Conservation (phyloP, 2,113 vertebrate species). For the Choloepus hoffmanni region DNA sequence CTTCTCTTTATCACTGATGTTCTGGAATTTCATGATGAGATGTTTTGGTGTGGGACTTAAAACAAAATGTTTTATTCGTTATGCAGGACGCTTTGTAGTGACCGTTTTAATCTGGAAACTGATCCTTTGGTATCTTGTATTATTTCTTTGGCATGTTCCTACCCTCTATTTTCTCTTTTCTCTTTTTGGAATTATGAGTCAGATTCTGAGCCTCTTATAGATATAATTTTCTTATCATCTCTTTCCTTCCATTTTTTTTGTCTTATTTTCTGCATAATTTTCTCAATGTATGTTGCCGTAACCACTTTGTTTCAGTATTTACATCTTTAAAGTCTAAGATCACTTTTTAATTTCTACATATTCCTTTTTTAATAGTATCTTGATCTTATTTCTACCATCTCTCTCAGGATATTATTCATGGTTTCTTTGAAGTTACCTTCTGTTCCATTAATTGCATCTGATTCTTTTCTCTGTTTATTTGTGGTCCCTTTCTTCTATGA, state of each 20-base stretch:
- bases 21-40: background rate
- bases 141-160: background rate
- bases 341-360: background rate
- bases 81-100: background rate
- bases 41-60: background rate
- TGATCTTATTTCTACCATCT: background rate
- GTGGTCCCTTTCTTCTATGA: background rate
- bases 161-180: background rate
- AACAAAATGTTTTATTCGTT: background rate
- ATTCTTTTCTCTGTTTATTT: background rate
- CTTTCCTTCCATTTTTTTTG: background rate
- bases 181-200: background rate
- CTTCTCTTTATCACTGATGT: background rate
- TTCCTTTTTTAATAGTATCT: background rate
- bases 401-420: background rate
- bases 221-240: background rate
- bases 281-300: background rate
- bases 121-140: background rate
- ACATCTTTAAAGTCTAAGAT: background rate
- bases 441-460: background rate
- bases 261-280: background rate
- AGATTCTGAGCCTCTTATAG: background rate
- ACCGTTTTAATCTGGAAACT: background rate
- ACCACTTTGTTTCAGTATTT: background rate
- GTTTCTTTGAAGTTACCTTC: conserved; percentile 36